These are phyloP conservation scores for Eurosta solidaginis DNA, from an alignment of 1,140 invertebrate species.

Conservation along the genomic window DNA sequence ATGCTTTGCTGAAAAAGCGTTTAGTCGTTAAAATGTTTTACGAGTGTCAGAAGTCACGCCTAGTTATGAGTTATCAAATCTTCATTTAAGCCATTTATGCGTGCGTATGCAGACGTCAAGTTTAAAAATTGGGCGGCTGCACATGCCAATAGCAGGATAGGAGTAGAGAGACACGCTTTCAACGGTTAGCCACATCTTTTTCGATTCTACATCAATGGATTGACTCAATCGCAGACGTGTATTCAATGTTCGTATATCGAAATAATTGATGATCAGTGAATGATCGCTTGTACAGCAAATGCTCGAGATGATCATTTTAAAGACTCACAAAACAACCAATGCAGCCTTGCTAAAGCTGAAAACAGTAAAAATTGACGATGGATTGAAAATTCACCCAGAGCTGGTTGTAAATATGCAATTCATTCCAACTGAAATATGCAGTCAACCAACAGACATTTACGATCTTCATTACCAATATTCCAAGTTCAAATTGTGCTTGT, in stretches of 20 bases:
- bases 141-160: not conserved
- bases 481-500: not conserved
- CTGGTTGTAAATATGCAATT: not conserved
- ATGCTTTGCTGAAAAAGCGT: not conserved
- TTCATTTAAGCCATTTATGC: conserved; percentile 35
- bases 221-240: not conserved
- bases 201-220: no score
- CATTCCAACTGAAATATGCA: not conserved
- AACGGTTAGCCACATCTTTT: no score
- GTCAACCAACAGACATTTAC: not conserved
- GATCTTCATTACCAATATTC: not conserved
- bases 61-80: conserved; percentile 54
- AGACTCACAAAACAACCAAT: no score
- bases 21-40: conserved; percentile 38
- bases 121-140: not conserved
- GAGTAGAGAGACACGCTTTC: not conserved
- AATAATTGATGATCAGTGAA: not conserved
- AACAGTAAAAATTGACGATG: not conserved
- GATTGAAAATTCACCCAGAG: not conserved
- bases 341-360: not conserved
- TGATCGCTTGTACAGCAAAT: not conserved
- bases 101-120: conserved; percentile 26
- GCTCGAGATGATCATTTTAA: not conserved
- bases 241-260: not conserved
- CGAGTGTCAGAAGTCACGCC: conserved; percentile 45